These are phyloP conservation scores for Druceiella hillmani DNA, from an alignment of 2,888 invertebrate species.

Conservation along the genomic window DNA sequence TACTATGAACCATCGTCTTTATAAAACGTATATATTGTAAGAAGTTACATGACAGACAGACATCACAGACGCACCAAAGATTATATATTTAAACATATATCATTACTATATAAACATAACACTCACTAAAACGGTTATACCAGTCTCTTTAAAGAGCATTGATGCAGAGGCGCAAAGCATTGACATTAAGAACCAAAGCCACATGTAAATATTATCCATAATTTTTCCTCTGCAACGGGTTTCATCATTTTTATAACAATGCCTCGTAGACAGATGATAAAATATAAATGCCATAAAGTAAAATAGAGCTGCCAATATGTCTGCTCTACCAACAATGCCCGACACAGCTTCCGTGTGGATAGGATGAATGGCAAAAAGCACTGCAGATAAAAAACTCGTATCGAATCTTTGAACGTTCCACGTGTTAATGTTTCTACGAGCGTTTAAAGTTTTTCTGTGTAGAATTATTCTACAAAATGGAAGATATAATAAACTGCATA, in stretches of 20 bases:
- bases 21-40: too few relatives aligned
- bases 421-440: too few relatives aligned
- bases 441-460: too few relatives aligned
- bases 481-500: slow-evolving; percentile 43
- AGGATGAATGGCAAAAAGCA: slow-evolving; percentile 88
- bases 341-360: slow-evolving; percentile 90
- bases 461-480: too few relatives aligned
- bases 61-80: too few relatives aligned
- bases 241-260: slow-evolving; percentile 12
- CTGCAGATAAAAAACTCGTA: slow-evolving; percentile 58
- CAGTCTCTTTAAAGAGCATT: slow-evolving; percentile 91
- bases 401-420: too few relatives aligned
- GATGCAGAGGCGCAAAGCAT: slow-evolving; percentile 54
- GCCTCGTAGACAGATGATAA: slow-evolving; percentile 56
- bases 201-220: too few relatives aligned
- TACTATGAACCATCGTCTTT: too few relatives aligned
- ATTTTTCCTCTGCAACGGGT: too few relatives aligned
- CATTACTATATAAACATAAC: too few relatives aligned
- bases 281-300: slow-evolving; percentile 65
- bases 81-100: too few relatives aligned
- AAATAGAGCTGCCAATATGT: slow-evolving; percentile 76
- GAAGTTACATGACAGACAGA: too few relatives aligned
- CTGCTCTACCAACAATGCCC: slow-evolving; percentile 90
- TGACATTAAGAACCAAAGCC: slow-evolving; percentile 28
- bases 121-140: slow-evolving; percentile 82